These are phyloP conservation scores for Cephus pulcher DNA, from an alignment of 2,888 invertebrate genomes.

Conservation along the genomic window DNA sequence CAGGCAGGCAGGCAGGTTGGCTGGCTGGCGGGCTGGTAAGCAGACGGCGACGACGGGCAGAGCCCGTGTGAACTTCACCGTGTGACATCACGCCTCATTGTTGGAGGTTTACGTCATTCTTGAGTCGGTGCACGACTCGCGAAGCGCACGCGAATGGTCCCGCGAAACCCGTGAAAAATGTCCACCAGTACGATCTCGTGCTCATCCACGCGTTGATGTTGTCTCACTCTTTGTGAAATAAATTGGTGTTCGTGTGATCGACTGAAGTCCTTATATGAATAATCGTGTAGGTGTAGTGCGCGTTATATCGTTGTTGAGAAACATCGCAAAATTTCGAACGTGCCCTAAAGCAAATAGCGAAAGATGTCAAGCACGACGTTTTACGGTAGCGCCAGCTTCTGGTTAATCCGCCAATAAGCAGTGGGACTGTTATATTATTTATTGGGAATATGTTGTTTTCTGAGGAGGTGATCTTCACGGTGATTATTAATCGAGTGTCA, in stretches of 20 bases:
- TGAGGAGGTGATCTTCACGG: not conserved
- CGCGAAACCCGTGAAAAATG: slow-evolving; percentile 45
- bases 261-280: not conserved
- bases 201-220: not conserved
- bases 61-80: slow-evolving; percentile 43
- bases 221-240: not conserved
- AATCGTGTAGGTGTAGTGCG: not conserved
- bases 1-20: slow-evolving; percentile 3
- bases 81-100: slow-evolving; percentile 67
- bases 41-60: slow-evolving; percentile 9
- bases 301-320: not conserved
- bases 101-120: slow-evolving; percentile 67
- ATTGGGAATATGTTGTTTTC: slow-evolving; percentile 1
- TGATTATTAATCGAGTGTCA: not conserved
- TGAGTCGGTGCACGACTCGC: slow-evolving; percentile 40
- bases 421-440: not conserved
- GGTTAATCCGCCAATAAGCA: slow-evolving; percentile 33
- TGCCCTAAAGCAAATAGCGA: slow-evolving; percentile 5
- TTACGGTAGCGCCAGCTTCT: slow-evolving; percentile 48
- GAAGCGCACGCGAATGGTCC: slow-evolving; percentile 30
- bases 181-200: slow-evolving; percentile 13
- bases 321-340: slow-evolving; percentile 3
- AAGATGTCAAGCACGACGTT: slow-evolving; percentile 45
- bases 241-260: not conserved
- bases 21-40: slow-evolving; percentile 12